Evolutionary conservation across 2,113 vertebrate genomes (phyloP).

Genomic region (Petroica traversi): DNA sequence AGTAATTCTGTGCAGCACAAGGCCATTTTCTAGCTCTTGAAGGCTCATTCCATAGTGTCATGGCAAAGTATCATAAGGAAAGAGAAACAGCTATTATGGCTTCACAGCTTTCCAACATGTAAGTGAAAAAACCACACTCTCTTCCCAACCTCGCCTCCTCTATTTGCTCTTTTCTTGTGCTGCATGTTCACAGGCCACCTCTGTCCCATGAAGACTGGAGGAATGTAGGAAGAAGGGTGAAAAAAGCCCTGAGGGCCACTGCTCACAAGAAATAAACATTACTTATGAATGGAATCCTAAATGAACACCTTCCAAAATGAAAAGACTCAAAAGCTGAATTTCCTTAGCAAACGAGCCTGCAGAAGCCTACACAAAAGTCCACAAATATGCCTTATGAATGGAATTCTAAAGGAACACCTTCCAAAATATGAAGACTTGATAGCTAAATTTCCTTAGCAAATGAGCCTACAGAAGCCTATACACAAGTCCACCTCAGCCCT

Average conservation of each 20-base stretch:
- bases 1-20: not conserved
- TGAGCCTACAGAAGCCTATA: not conserved
- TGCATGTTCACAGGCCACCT: not conserved
- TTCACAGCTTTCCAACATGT: not conserved
- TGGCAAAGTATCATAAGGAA: not conserved
- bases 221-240: not conserved
- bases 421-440: not conserved
- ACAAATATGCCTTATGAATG: not conserved
- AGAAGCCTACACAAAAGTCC: not conserved
- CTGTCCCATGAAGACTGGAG: fast-evolving
- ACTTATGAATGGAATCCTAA: not conserved
- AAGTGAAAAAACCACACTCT: not conserved
- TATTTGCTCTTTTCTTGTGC: not conserved
- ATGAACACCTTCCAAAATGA: not conserved
- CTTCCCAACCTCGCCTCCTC: not conserved
- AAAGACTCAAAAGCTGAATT: not conserved
- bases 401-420: not conserved
- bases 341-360: not conserved
- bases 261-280: not conserved
- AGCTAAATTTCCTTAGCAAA: not conserved
- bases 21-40: not conserved
- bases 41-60: not conserved
- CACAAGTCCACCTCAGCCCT: not conserved
- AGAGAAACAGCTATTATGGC: not conserved
- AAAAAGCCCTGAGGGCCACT: not conserved